Evolutionary conservation across 2,888 invertebrate genomes (phyloP).

Genomic region (Andrena flavipes): DNA sequence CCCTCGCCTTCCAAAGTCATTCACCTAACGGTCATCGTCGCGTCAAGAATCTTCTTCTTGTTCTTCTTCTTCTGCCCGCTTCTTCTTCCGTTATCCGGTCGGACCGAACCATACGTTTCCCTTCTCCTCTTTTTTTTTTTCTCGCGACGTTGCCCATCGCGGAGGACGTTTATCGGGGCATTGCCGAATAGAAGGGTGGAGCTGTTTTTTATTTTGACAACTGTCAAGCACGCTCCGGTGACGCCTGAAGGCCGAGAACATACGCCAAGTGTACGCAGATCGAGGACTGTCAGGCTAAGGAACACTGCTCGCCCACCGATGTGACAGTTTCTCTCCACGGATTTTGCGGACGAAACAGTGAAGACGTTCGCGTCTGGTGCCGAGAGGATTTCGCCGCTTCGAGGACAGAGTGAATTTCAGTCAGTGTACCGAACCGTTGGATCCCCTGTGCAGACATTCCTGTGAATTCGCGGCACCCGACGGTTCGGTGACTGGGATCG

Average conservation of each 20-base stretch:
- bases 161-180: neutral
- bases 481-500: constrained; percentile 15
- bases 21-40: constrained; percentile 82
- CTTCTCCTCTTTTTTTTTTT: neutral
- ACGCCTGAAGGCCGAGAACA: neutral
- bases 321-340: neutral
- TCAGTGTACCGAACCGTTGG: constrained; percentile 39
- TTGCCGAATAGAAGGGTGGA: neutral
- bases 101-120: constrained; percentile 9
- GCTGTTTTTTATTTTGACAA: neutral
- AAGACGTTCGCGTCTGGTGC: neutral
- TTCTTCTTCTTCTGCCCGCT: constrained; percentile 49
- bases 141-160: neutral
- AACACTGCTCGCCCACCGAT: constrained; percentile 2
- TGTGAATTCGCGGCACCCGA: constrained; percentile 13
- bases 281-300: neutral
- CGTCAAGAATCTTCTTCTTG: constrained; percentile 74
- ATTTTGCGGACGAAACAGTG: neutral
- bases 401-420: constrained; percentile 33
- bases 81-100: constrained; percentile 64
- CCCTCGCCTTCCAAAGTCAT: constrained; percentile 80
- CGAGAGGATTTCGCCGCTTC: neutral
- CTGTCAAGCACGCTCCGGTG: neutral
- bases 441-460: neutral
- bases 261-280: no score